Conservation (phyloP, 2,797 vertebrate species). For the Benthosema pterotum region DNA sequence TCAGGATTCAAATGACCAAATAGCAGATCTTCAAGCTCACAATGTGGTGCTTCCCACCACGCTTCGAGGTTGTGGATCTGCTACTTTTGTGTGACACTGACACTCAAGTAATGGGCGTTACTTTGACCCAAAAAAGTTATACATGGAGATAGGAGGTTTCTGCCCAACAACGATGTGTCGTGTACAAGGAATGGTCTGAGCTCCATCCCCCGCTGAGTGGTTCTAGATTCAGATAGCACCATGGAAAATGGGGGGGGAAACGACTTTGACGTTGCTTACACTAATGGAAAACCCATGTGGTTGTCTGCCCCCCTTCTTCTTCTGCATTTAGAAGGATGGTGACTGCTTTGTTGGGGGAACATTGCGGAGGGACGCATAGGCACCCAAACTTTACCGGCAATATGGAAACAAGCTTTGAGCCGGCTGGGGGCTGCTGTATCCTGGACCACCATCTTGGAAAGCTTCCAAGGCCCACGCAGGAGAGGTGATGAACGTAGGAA, state of each 20-base stretch:
- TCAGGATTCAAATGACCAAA: no score
- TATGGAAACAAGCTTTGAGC: conserved; percentile 65
- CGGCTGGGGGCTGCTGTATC: conserved; percentile 53
- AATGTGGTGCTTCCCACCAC: no score
- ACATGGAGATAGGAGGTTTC: no score
- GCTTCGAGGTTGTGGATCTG: no score
- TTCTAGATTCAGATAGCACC: not conserved
- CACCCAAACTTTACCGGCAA: conserved; percentile 51
- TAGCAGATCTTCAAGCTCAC: no score
- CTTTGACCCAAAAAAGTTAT: no score
- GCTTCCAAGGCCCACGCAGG: conserved; percentile 56
- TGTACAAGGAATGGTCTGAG: not conserved
- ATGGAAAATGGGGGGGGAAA: not conserved
- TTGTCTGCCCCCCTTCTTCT: conserved; percentile 7
- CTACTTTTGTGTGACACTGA: no score
- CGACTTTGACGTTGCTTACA: conserved; percentile 8
- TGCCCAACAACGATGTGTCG: no score
- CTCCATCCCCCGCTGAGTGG: not conserved
- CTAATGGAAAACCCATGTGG: conserved; percentile 43
- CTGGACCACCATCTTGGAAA: conserved; percentile 60
- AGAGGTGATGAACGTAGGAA: conserved; percentile 66
- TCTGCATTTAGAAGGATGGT: conserved; percentile 18
- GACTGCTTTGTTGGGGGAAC: conserved; percentile 39
- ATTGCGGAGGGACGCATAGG: conserved; percentile 51
- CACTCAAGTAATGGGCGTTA: no score